Evolutionary conservation across 2,113 vertebrate genomes (phyloP).

Genomic region (cattle (Bos taurus)): ARS-UCD2.0 NC_037339.1:78533501-78534000

Average conservation of each 20-base stretch:
- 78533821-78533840: background rate
- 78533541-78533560: background rate
- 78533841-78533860: background rate
- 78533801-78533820: background rate
- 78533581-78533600: background rate
- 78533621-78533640: background rate
- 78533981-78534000: background rate
- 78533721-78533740: background rate
- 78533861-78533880: background rate
- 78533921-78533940: background rate
- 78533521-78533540: background rate
- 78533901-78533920: background rate
- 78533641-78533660: background rate
- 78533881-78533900: background rate
- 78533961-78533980: background rate
- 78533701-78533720: background rate
- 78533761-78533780: background rate
- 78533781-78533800: background rate
- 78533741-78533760: background rate
- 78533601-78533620: rapidly evolving
- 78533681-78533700: background rate
- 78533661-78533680: background rate
- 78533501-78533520: background rate
- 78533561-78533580: background rate
- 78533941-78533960: background rate